A percentile compares a stretch with the other conserved stretches of the same genome.
These are phyloP conservation scores for Polydrusus pterygomalis DNA, from an alignment of 2,888 invertebrate species.

Conservation along the genomic window DNA sequence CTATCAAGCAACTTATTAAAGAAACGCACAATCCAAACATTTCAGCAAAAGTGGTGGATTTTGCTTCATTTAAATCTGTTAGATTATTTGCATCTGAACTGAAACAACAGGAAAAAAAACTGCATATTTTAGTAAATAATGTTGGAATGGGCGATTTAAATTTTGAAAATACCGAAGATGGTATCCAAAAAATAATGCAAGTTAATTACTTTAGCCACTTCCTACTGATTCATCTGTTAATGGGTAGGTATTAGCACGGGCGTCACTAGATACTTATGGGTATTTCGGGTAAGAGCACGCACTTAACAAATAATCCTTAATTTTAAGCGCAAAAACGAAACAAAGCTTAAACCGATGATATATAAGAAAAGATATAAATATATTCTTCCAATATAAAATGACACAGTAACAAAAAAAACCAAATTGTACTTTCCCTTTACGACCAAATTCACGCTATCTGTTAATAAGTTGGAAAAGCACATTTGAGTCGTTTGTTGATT, in stretches of 20 bases:
- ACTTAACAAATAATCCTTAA: too few species aligned
- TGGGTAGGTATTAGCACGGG: constrained; percentile 18
- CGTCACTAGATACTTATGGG: too few species aligned
- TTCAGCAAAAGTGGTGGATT: constrained; percentile 69
- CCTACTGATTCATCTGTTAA: constrained; percentile 78
- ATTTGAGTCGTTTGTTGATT: too few species aligned
- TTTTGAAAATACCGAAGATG: constrained; percentile 67
- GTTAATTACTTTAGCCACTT: constrained; percentile 83
- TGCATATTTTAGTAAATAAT: constrained; percentile 80
- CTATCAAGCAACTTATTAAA: constrained; percentile 8
- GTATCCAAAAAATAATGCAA: constrained; percentile 78
- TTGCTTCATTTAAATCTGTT: constrained; percentile 75
- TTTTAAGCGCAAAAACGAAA: too few species aligned
- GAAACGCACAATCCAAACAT: constrained; percentile 36
- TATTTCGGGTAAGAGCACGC: too few species aligned
- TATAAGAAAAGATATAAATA: too few species aligned
- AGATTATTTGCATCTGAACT: constrained; percentile 78
- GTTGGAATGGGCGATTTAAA: constrained; percentile 70
- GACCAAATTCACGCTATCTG: too few species aligned
- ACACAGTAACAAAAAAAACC: too few species aligned
- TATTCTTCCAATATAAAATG: too few species aligned
- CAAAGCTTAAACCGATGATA: too few species aligned
- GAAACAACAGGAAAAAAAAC: constrained; percentile 72
- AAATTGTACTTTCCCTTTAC: too few species aligned
- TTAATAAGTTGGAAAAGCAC: too few species aligned